Evolutionary conservation across 64 coral and sea anemone species (phyloP).

Genomic region (Porites australiensis): DNA sequence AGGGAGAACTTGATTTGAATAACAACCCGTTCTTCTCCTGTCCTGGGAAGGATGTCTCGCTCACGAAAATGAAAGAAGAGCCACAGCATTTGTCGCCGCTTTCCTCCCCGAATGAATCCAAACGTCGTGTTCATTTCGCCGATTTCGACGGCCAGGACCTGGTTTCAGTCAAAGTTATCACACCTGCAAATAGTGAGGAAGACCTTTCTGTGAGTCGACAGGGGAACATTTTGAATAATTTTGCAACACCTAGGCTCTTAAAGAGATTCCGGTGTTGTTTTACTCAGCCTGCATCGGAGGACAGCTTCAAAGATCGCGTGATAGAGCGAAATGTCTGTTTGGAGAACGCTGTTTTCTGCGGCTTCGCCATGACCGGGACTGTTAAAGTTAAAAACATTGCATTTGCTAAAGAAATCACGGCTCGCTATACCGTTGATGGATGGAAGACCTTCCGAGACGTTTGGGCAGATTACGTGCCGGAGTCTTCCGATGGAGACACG

Average conservation of each 20-base stretch:
- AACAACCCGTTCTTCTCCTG: background rate
- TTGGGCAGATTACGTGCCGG: constrained; percentile 90
- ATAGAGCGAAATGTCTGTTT: constrained; percentile 80
- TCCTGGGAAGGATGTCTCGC: background rate
- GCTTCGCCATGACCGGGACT: constrained; percentile 80
- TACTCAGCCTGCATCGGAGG: constrained; percentile 65
- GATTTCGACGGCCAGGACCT: constrained; percentile 83
- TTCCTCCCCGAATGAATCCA: constrained; percentile 42
- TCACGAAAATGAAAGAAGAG: constrained; percentile 51
- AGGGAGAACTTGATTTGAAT: background rate
- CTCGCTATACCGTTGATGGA: constrained; percentile 77
- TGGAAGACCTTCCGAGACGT: constrained; percentile 81
- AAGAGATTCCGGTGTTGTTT: constrained; percentile 79
- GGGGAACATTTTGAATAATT: constrained; percentile 26
- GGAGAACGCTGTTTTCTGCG: constrained; percentile 87
- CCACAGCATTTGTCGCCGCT: background rate
- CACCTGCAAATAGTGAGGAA: constrained; percentile 88
- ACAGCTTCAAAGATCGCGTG: constrained; percentile 54
- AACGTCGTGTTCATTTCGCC: constrained; percentile 88
- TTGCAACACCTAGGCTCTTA: constrained; percentile 42
- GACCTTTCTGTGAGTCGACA: constrained; percentile 38
- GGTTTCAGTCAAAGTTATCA: constrained; percentile 88
- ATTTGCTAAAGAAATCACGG: constrained; percentile 90
- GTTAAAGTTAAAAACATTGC: constrained; percentile 89
- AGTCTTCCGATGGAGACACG: constrained; percentile 73